Evolutionary conservation across 2,888 invertebrate species (phyloP), one percentile per base, ranked within the genome.

Genomic region (Cepaea hortensis): DNA sequence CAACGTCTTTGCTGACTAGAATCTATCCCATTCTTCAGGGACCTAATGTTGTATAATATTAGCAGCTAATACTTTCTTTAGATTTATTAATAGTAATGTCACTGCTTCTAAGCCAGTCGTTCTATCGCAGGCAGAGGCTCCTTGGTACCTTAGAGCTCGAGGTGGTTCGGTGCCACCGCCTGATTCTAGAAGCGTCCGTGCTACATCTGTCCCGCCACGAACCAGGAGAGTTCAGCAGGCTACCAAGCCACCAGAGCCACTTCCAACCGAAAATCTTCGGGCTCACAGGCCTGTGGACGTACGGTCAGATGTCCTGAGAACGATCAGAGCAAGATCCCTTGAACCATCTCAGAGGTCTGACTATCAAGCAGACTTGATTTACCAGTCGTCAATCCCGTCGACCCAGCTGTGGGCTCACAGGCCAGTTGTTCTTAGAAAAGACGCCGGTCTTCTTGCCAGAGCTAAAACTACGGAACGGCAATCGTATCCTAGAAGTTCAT

Each of bases 71-170:
- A 84, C 75, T 82, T 77, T 82, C 55, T 68, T 46, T 86, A 86
- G 76, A n/a, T 72, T 61, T 84, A 73, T 76, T 87, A 87, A 84
- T 75, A 80, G 46, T 84, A 81, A 83, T 73, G 70, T 50, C 80
- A 50, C 62, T 73, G 81, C 87, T 81, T 87, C 87, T 87, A 87
- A 81, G 87, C 87, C 87, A 84, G 87, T 87, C 87, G 87, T 84
- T 87, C 87, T 84, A 77, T 77, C 81, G 11, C 87, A 87, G 82
- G 82, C 83, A 13, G 87, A 87, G 77, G 65, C 82, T 68, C 87
- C 87, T 48, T 84, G 87, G 84, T 81, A 79, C 85, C 80, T 85
- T 70, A 76, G 83, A 86, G 83, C 81, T n/a, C 76, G 86, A 7
- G 86, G 65, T 61, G 77, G 68, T 18, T 86, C 86, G 15, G 81